phyloP scores from a whole-genome alignment of 2,113 vertebrate genomes.

The Cephalophus harveyi region DNA sequence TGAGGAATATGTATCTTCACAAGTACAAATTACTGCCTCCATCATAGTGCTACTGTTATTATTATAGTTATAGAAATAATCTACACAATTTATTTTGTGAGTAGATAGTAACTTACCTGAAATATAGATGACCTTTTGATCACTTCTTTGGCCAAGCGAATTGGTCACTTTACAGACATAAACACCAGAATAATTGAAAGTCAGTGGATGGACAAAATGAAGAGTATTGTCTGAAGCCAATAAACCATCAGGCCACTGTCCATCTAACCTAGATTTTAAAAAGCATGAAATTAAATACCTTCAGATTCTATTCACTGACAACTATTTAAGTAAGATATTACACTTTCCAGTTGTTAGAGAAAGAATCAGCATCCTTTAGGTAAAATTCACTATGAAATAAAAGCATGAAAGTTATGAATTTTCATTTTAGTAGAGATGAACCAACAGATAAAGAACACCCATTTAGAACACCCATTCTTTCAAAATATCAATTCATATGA shows the following conservation, averaged over 20 bases:
- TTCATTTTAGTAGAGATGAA: constrained; percentile 48
- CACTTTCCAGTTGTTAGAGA: neutral
- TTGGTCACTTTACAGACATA: constrained; percentile 94
- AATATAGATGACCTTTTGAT: constrained; percentile 90
- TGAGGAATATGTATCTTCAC: neutral
- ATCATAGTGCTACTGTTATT: neutral
- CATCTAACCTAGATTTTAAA: constrained; percentile 86
- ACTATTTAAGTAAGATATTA: neutral
- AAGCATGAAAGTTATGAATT: neutral
- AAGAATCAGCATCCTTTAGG: neutral
- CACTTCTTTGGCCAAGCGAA: constrained; percentile 87
- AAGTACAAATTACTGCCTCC: neutral
- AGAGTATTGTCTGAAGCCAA: constrained; percentile 88
- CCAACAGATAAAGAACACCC: neutral
- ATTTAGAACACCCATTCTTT: neutral
- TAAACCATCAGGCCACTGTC: constrained; percentile 89
- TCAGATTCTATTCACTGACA: neutral
- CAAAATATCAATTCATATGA: neutral
- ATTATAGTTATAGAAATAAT: neutral
- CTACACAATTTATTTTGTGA: neutral
- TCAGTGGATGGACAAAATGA: constrained; percentile 89
- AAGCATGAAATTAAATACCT: constrained; percentile 27
- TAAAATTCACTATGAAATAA: constrained; percentile 3
- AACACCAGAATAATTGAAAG: constrained; percentile 91
- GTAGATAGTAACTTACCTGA: constrained; percentile 85